Conservation (phyloP, 2,113 vertebrate species). For the Heloderma charlesbogerti region DNA sequence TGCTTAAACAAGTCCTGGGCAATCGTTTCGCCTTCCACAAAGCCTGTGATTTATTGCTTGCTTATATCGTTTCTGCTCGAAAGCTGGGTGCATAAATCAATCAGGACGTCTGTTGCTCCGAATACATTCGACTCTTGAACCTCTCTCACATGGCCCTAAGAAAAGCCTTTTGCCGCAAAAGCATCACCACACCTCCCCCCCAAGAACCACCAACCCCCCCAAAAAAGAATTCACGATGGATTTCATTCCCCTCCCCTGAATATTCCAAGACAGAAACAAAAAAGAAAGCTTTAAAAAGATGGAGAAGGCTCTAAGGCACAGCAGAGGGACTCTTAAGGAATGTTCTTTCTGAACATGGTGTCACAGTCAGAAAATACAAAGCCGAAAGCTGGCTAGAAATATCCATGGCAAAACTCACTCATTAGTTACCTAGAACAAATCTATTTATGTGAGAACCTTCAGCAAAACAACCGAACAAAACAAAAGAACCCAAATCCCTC, state of each 20-base stretch:
- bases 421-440: not conserved
- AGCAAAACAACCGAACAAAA: not conserved
- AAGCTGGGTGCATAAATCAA: constrained; percentile 36
- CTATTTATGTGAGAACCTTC: not conserved
- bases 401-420: not conserved
- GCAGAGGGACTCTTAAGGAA: not conserved
- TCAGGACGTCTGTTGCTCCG: not conserved
- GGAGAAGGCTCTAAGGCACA: no score
- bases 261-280: not conserved
- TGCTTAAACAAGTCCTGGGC: constrained; percentile 34
- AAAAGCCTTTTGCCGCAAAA: not conserved
- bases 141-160: constrained; percentile 13
- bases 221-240: not conserved
- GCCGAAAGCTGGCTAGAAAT: not conserved
- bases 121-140: not conserved
- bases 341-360: not conserved
- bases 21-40: constrained; percentile 45
- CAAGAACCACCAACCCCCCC: not conserved
- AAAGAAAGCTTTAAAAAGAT: not conserved
- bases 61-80: constrained; percentile 36
- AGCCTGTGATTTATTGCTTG: constrained; percentile 28
- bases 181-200: not conserved
- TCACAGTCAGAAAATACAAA: not conserved
- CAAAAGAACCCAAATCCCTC: not conserved
- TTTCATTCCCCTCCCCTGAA: constrained; percentile 20